A percentile compares a stretch with the other conserved stretches of the same genome.
phyloP scores from a whole-genome alignment of 2,797 vertebrate species.

The Fistularia commersonii region DNA sequence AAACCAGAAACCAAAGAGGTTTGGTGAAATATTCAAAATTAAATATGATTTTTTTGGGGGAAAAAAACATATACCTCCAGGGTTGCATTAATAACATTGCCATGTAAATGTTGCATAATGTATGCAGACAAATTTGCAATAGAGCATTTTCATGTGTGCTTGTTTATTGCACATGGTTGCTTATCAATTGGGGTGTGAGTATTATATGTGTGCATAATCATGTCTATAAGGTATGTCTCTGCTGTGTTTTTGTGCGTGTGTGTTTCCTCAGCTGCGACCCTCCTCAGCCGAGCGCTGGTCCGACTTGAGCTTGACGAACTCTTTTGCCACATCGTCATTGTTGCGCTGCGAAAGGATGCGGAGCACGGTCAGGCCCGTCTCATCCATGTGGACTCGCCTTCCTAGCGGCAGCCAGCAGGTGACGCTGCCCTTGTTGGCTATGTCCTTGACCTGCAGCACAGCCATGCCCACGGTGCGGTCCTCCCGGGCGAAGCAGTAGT shows the following conservation, averaged over 20 bases:
- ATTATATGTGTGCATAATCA: slow-evolving; percentile 66
- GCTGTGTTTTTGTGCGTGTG: slow-evolving; percentile 53
- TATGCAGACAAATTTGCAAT: slow-evolving; percentile 61
- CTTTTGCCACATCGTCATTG: slow-evolving; percentile 97
- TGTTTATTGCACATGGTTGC: slow-evolving; percentile 55
- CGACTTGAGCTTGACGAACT: slow-evolving; percentile 96
- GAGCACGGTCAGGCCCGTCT: slow-evolving; percentile 95
- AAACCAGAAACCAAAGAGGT: slow-evolving; percentile 26
- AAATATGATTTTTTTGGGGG: slow-evolving; percentile 21
- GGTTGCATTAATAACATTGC: slow-evolving; percentile 62
- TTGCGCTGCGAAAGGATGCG: slow-evolving; percentile 96
- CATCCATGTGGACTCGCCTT: slow-evolving; percentile 93
- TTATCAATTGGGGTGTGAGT: slow-evolving; percentile 38
- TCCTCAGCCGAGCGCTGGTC: slow-evolving; percentile 94
- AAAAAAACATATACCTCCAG: slow-evolving; percentile 41
- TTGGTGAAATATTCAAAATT: slow-evolving; percentile 30
- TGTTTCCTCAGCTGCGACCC: slow-evolving; percentile 79
- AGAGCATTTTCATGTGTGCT: slow-evolving; percentile 56
- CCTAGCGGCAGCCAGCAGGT: slow-evolving; percentile 82
- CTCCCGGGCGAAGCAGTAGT: slow-evolving; percentile 98
- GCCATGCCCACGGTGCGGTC: slow-evolving; percentile 91
- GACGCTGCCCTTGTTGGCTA: slow-evolving; percentile 79
- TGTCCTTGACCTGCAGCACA: slow-evolving; percentile 90
- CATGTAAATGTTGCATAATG: slow-evolving; percentile 61
- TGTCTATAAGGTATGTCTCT: slow-evolving; percentile 47